phyloP scores from a whole-genome alignment of 2,113 vertebrate species.

The Rhegmatorhina hoffmannsi region DNA sequence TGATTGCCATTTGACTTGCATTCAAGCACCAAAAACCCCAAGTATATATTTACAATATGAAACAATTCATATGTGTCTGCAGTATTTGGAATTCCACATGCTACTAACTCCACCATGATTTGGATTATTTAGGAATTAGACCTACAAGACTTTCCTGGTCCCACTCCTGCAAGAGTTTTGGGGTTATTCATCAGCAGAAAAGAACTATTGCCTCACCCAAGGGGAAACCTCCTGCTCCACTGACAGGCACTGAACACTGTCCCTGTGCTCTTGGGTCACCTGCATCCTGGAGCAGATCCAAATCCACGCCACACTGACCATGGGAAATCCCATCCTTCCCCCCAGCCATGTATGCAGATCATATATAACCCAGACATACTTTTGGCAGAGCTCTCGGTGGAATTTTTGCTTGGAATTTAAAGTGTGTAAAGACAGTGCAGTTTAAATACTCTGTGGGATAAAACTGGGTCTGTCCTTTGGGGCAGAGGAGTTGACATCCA shows the following conservation, averaged over 20 bases:
- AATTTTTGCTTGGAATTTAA: neutral
- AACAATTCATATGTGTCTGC: neutral
- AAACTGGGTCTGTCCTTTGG: neutral
- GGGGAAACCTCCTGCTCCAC: neutral
- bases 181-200: fast-evolving
- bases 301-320: neutral
- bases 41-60: neutral
- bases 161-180: neutral
- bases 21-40: neutral
- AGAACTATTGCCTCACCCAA: neutral
- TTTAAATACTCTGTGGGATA: neutral
- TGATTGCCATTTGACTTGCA: neutral
- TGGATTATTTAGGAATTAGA: neutral
- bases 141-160: neutral
- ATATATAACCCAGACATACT: neutral
- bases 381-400: neutral
- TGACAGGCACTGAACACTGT: neutral
- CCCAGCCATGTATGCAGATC: neutral
- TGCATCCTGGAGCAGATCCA: neutral
- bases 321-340: neutral
- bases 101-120: neutral
- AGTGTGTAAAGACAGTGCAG: fast-evolving
- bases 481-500: neutral
- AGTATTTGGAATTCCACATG: neutral
- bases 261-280: neutral